These are phyloP conservation scores for Labrus mixtus DNA, from an alignment of 2,113 vertebrate genomes.

Conservation along the genomic window DNA sequence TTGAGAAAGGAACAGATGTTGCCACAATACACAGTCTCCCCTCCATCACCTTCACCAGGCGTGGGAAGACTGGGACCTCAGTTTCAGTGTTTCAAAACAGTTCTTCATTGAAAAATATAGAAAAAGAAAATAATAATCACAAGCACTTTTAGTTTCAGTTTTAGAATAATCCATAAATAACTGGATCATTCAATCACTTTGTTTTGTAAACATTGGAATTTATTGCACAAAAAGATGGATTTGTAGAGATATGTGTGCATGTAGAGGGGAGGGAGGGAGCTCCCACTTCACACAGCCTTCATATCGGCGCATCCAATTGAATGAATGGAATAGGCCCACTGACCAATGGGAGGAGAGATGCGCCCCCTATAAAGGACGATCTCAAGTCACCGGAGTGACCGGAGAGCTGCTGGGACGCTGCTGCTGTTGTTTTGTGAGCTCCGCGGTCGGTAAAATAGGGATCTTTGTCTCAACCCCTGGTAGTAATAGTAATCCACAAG, in stretches of 20 bases:
- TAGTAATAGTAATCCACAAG: constrained; percentile 62
- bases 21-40: no score
- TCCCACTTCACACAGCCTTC: neutral
- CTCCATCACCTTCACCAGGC: no score
- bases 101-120: no score
- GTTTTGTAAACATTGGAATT: neutral
- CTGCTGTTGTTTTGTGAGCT: constrained; percentile 10
- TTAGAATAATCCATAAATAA: no score
- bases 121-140: no score
- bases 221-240: neutral
- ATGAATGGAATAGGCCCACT: constrained; percentile 91
- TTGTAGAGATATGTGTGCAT: neutral
- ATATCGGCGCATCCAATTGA: constrained; percentile 81
- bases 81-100: no score
- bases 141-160: no score
- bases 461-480: constrained; percentile 76
- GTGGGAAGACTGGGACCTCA: no score
- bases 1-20: no score
- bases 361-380: constrained; percentile 85
- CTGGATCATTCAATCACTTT: no score
- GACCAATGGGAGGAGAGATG: constrained; percentile 85
- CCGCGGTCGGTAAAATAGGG: constrained; percentile 71
- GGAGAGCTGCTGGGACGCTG: constrained; percentile 62
- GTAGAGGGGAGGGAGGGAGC: neutral
- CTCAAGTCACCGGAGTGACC: neutral